Percentiles rank a stretch among this genome's conserved stretches.
Evolutionary conservation across 2,797 vertebrate genomes (phyloP).

Genomic region (Hydrolagus colliei): DNA sequence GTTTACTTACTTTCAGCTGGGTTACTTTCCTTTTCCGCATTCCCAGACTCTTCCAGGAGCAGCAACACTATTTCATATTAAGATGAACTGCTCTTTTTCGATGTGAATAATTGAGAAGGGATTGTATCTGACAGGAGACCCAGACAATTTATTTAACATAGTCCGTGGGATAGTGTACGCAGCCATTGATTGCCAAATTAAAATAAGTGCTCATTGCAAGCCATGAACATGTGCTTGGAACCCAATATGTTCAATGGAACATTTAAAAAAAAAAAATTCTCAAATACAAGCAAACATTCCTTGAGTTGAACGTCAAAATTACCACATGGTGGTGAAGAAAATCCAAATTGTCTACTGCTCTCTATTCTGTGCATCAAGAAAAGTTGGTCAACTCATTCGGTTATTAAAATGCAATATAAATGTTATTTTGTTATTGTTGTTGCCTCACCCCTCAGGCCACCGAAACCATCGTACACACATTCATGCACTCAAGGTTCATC

Average conservation of each 20-base stretch:
- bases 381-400: neutral
- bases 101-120: constrained; percentile 6
- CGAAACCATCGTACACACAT: no score
- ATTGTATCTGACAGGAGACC: constrained; percentile 13
- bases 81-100: constrained; percentile 12
- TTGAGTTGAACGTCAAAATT: neutral
- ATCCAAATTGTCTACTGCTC: neutral
- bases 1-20: neutral
- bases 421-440: no score
- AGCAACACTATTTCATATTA: constrained; percentile 12
- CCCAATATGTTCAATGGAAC: constrained; percentile 18
- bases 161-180: constrained; percentile 17
- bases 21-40: neutral
- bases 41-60: neutral
- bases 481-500: no score
- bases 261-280: neutral
- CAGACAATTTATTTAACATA: constrained; percentile 28
- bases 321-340: neutral
- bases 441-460: no score
- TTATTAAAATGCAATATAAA: neutral
- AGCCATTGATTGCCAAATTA: constrained; percentile 27
- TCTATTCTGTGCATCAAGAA: neutral
- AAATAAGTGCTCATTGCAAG: constrained; percentile 16
- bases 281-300: neutral
- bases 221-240: constrained; percentile 7